These are phyloP conservation scores for Tetramorium alpestre DNA, from an alignment of 1,140 invertebrate genomes.

Conservation along the genomic window DNA sequence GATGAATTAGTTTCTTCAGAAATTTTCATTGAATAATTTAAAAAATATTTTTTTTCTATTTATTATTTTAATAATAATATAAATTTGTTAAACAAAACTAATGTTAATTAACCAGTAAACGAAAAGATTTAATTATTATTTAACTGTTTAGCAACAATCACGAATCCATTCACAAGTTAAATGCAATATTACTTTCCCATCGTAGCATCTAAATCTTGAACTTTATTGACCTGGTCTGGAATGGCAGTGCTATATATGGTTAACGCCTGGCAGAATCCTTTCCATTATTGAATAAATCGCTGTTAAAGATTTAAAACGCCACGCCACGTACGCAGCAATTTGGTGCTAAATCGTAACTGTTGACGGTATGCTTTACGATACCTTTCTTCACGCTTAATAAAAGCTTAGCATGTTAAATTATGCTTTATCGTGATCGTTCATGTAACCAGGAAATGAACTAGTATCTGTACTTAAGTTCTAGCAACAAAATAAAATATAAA, in stretches of 20 bases:
- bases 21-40: not conserved
- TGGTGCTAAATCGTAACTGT: not conserved
- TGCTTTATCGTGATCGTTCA: not conserved
- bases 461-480: not conserved
- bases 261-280: slow-evolving; percentile 7
- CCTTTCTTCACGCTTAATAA: slow-evolving; percentile 1
- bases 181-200: not conserved
- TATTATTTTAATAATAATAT: not conserved
- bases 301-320: not conserved
- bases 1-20: not conserved
- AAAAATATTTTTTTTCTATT: not conserved
- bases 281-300: slow-evolving; percentile 12
- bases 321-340: not conserved
- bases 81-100: not conserved
- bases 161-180: not conserved
- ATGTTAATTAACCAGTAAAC: not conserved
- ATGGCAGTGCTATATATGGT: not conserved
- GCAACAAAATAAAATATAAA: not conserved
- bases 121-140: slow-evolving; percentile 1
- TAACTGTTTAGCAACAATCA: not conserved
- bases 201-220: slow-evolving; percentile 3
- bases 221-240: not conserved
- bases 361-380: slow-evolving; percentile 1
- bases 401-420: not conserved
- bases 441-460: not conserved